Evolutionary conservation across 2,113 vertebrate genomes (phyloP).

Genomic region (Nycticebus coucang): DNA sequence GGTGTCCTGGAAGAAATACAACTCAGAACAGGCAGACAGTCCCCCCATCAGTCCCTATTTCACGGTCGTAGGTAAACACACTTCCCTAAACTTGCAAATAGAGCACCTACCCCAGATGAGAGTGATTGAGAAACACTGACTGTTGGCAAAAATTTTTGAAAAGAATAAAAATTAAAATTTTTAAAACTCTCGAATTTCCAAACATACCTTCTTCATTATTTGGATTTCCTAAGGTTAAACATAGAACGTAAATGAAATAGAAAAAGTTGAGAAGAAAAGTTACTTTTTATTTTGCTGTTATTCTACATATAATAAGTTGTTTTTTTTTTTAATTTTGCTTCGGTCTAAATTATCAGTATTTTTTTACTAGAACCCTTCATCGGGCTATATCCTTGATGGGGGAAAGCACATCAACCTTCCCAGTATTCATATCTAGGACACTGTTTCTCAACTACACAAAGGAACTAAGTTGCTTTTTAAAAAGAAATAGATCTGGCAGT

Average conservation of each 20-base stretch:
- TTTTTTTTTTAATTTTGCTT: background rate
- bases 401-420: background rate
- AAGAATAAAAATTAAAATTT: background rate
- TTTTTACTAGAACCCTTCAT: background rate
- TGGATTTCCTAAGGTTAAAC: conserved; percentile 36
- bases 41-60: background rate
- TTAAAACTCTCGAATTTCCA: conserved; percentile 23
- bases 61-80: background rate
- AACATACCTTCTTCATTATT: conserved; percentile 12
- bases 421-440: background rate
- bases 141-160: background rate
- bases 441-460: background rate
- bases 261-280: background rate
- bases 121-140: background rate
- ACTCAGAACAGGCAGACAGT: background rate
- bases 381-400: background rate
- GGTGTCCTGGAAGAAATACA: background rate
- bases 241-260: background rate
- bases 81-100: background rate
- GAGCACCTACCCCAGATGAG: background rate
- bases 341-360: background rate
- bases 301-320: background rate
- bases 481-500: background rate
- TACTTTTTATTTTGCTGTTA: conserved; percentile 7
- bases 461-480: background rate